Percentiles rank a stretch among this genome's conserved stretches.
phyloP scores from a whole-genome alignment of 2,113 vertebrate species.

The Electrona antarctica region DNA sequence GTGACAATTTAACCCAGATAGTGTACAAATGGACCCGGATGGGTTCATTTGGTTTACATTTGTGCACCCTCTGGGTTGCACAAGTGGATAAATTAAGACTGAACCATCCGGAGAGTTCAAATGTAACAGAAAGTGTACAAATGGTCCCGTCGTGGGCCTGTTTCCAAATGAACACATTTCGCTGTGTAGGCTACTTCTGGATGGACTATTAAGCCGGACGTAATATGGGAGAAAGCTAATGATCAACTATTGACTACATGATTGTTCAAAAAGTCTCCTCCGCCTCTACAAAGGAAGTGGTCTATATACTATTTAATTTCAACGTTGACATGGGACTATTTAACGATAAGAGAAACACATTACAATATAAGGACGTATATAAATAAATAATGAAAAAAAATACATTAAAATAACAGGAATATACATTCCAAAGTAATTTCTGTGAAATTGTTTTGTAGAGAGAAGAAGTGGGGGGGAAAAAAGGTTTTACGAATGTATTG shows the following conservation, averaged over 20 bases:
- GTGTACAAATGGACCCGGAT: too few species aligned
- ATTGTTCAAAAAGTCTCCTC: slow-evolving; percentile 58
- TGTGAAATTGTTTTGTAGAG: slow-evolving; percentile 87
- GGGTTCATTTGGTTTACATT: too few species aligned
- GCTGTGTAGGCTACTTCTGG: too few species aligned
- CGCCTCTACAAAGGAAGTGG: slow-evolving; percentile 36
- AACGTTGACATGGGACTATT: slow-evolving; percentile 62
- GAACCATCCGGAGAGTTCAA: too few species aligned
- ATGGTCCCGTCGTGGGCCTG: too few species aligned
- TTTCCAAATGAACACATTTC: too few species aligned
- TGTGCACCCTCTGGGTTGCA: too few species aligned
- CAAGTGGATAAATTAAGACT: too few species aligned
- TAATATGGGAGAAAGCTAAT: slow-evolving; percentile 33
- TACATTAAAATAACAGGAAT: slow-evolving; percentile 67
- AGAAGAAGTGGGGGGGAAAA: slow-evolving; percentile 25
- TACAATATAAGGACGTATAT: slow-evolving; percentile 55
- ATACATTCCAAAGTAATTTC: slow-evolving; percentile 86
- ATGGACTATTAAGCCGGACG: slow-evolving; percentile 16
- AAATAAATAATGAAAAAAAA: slow-evolving; percentile 39
- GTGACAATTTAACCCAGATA: too few species aligned
- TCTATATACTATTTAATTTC: slow-evolving; percentile 53
- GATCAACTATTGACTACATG: slow-evolving; percentile 55
- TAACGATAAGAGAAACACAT: slow-evolving; percentile 51
- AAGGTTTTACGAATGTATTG: slow-evolving; percentile 82
- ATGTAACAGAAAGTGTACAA: not conserved